Evolutionary conservation across 1,140 invertebrate genomes (phyloP).

Genomic region (Zophobas morio): DNA sequence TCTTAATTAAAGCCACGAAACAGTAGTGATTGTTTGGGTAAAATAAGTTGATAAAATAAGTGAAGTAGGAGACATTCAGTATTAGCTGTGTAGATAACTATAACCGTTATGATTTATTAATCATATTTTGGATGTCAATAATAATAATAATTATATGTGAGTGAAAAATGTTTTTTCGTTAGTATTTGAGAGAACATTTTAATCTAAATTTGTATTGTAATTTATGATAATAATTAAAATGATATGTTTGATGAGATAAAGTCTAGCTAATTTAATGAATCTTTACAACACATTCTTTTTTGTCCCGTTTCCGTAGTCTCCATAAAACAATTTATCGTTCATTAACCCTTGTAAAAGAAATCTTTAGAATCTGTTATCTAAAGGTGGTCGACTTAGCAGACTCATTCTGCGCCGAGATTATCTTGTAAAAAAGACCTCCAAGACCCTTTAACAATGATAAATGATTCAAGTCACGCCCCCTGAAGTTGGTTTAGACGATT

Average conservation of each 20-base stretch:
- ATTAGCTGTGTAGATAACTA: too few species aligned
- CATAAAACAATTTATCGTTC: not conserved
- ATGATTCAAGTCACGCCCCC: slow-evolving; percentile 34
- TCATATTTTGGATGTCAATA: too few species aligned
- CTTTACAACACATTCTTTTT: not conserved
- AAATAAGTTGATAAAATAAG: too few species aligned
- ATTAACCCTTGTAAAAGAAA: slow-evolving; percentile 19
- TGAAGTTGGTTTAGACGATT: slow-evolving; percentile 34
- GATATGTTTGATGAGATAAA: not conserved
- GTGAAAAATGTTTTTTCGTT: too few species aligned
- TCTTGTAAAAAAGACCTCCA: slow-evolving; percentile 20
- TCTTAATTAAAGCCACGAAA: too few species aligned
- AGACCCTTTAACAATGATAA: slow-evolving; percentile 24
- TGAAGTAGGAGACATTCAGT: too few species aligned
- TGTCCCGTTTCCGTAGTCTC: not conserved
- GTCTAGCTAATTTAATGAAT: not conserved
- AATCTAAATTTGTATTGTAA: too few species aligned
- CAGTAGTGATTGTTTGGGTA: too few species aligned
- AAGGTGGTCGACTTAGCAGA: slow-evolving; percentile 23
- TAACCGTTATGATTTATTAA: too few species aligned
- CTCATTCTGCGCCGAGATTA: slow-evolving; percentile 18
- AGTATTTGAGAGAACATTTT: too few species aligned
- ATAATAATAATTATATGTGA: too few species aligned
- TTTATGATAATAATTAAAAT: too few species aligned
- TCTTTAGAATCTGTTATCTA: slow-evolving; percentile 39